Evolutionary conservation across 2,797 vertebrate species (phyloP).

Genomic region (Alcedo atthis): DNA sequence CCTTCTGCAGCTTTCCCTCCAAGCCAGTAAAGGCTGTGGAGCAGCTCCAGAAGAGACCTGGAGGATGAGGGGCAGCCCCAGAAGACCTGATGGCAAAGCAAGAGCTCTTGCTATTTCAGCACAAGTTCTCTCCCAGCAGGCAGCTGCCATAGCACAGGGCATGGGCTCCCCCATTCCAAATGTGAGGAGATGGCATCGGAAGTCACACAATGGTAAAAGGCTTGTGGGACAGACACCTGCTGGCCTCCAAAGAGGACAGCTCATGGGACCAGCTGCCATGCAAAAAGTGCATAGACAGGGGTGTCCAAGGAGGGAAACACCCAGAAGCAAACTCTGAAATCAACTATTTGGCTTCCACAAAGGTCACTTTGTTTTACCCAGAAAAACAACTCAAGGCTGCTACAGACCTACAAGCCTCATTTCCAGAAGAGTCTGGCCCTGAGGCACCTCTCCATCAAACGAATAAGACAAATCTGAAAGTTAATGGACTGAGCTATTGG

Average conservation of each 20-base stretch:
- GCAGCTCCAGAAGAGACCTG: not conserved
- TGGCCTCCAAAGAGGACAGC: accelerated
- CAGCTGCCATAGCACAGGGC: too few relatives aligned
- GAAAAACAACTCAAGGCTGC: accelerated
- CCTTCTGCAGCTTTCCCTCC: not conserved
- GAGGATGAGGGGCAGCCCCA: not conserved
- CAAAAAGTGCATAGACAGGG: accelerated
- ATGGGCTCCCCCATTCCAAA: not conserved
- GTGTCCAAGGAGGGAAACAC: not conserved
- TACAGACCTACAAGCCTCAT: not conserved
- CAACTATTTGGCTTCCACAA: not conserved
- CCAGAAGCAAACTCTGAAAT: not conserved
- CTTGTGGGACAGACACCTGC: not conserved
- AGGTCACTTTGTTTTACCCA: not conserved
- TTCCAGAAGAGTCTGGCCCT: not conserved
- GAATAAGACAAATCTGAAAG: not conserved
- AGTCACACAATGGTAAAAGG: not conserved
- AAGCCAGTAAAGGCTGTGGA: accelerated
- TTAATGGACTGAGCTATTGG: not conserved
- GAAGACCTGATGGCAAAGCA: accelerated
- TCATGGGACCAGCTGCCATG: not conserved
- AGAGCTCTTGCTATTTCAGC: not conserved
- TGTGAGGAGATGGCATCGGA: not conserved
- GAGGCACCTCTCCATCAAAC: not conserved
- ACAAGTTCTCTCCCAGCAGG: not conserved